phyloP scores from a whole-genome alignment of 1,140 invertebrate genomes.

The Bradynema listronoti region DNA sequence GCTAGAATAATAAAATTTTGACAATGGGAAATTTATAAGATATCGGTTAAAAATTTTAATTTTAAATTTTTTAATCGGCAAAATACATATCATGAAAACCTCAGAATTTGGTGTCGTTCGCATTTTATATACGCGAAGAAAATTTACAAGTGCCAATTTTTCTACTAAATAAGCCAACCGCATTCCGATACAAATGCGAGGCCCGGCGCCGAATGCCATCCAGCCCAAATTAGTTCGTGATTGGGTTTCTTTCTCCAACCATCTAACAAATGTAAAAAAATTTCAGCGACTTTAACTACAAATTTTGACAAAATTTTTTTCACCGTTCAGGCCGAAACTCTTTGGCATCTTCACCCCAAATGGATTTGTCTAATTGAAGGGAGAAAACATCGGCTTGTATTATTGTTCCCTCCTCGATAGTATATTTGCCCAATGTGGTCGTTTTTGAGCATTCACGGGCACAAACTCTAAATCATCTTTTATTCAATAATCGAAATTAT shows the following conservation, averaged over 20 bases:
- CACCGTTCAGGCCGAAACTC: conserved; percentile 27
- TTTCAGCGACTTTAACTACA: too few relatives aligned
- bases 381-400: conserved; percentile 32
- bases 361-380: conserved; percentile 13
- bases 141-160: conserved; percentile 63
- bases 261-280: conserved; percentile 4
- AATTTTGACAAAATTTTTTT: too few relatives aligned
- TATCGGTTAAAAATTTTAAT: too few relatives aligned
- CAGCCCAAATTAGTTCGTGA: not conserved
- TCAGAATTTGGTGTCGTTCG: conserved; percentile 9
- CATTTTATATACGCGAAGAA: conserved; percentile 33
- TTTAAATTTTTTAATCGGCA: conserved; percentile 25
- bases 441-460: conserved; percentile 15
- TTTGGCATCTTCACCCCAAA: conserved; percentile 36
- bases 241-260: not conserved
- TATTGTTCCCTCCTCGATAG: conserved; percentile 25
- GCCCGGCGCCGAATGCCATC: conserved; percentile 61
- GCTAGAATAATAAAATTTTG: too few relatives aligned
- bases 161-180: conserved; percentile 67
- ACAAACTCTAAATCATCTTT: conserved; percentile 9
- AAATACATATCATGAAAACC: conserved; percentile 4
- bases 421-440: conserved; percentile 15
- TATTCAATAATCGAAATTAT: not conserved
- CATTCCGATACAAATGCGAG: conserved; percentile 63
- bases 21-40: too few relatives aligned